Conservation (phyloP, 2,888 invertebrate genomes). For the Dryococelus australis region DNA sequence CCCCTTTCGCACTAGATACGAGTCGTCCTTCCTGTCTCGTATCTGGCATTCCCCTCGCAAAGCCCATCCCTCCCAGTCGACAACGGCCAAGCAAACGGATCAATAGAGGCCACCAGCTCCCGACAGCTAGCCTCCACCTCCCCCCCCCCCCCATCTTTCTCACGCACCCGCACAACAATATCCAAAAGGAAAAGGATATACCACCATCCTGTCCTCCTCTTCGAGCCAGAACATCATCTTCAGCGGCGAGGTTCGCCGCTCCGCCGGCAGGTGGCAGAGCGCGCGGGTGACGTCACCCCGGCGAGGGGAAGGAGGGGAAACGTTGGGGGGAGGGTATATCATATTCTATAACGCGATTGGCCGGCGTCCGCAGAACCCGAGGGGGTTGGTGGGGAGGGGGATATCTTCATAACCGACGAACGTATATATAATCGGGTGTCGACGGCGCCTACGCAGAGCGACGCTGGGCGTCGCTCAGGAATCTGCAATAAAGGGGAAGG, state of each 20-base stretch:
- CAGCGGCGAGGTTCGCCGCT: conserved; percentile 35
- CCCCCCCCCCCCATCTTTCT: neutral
- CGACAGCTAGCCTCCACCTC: conserved; percentile 7
- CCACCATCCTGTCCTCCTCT: conserved; percentile 28
- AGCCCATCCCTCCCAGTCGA: neutral
- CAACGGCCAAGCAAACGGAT: conserved; percentile 37
- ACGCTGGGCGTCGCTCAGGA: neutral
- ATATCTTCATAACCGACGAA: conserved; percentile 40
- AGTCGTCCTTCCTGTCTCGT: neutral
- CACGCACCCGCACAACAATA: neutral
- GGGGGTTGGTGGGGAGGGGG: neutral
- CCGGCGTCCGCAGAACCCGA: conserved; percentile 32
- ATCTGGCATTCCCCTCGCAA: neutral
- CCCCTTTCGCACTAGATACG: neutral
- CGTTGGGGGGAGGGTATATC: conserved; percentile 33
- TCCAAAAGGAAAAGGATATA: conserved; percentile 21
- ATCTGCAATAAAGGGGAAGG: neutral
- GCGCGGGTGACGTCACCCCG: conserved; percentile 17
- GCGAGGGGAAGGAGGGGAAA: neutral
- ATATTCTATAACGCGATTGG: conserved; percentile 45
- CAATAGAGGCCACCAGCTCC: conserved; percentile 36
- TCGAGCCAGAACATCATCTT: conserved; percentile 41
- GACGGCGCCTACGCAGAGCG: neutral
- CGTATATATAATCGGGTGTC: neutral
- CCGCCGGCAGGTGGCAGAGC: conserved; percentile 38